Evolutionary conservation across 2,888 invertebrate species (phyloP).

Genomic region (Neoaliturus tenellus): DNA sequence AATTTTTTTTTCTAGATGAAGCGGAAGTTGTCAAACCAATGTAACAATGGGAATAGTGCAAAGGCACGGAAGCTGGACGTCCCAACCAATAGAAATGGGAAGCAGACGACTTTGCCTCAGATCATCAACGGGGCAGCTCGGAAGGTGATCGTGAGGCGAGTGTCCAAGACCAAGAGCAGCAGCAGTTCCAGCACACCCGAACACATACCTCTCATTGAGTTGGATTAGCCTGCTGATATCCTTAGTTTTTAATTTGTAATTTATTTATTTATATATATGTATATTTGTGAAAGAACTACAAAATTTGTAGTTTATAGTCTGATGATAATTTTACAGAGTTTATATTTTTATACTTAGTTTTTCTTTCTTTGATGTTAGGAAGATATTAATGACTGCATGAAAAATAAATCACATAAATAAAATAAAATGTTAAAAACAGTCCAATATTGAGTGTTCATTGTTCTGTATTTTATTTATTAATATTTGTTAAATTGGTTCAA

Average conservation of each 20-base stretch:
- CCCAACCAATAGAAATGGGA: background rate
- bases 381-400: no score
- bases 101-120: background rate
- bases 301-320: background rate
- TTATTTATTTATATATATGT: constrained; percentile 3
- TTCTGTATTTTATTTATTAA: no score
- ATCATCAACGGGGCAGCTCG: constrained; percentile 6
- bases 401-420: no score
- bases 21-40: background rate
- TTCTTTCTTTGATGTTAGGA: no score
- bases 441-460: no score
- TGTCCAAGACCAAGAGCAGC: background rate
- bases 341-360: constrained; percentile 1
- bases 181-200: background rate
- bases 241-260: background rate
- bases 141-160: background rate
- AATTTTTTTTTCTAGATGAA: background rate
- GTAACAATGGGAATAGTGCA: background rate
- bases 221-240: background rate
- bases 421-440: no score
- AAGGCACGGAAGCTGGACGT: background rate
- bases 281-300: background rate
- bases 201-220: background rate
- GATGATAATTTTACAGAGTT: background rate
- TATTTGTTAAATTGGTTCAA: no score